Evolutionary conservation across 2,888 invertebrate species (phyloP).

Genomic region (Dryococelus australis): DNA sequence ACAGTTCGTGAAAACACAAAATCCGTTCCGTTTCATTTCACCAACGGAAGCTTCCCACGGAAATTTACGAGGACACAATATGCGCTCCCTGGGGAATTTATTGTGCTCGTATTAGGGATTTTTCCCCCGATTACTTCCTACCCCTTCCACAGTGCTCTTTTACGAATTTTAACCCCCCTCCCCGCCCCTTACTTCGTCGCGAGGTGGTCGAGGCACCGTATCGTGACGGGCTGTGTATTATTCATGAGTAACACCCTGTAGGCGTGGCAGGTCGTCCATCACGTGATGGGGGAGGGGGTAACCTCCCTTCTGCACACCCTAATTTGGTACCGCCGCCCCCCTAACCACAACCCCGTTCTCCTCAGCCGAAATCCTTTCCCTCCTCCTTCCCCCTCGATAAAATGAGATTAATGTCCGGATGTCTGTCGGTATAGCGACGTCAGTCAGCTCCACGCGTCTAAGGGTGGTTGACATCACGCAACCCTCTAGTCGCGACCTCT

Average conservation of each 20-base stretch:
- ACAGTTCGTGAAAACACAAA: not conserved
- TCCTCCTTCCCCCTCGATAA: constrained; percentile 38
- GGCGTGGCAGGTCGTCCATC: not conserved
- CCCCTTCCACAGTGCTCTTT: too few species aligned
- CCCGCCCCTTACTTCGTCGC: not conserved
- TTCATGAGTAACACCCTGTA: constrained; percentile 7
- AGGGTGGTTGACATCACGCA: too few species aligned
- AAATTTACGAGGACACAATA: not conserved
- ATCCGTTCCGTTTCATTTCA: constrained; percentile 9
- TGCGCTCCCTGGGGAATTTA: not conserved
- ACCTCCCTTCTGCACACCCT: not conserved
- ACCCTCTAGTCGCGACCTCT: too few species aligned
- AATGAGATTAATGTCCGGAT: constrained; percentile 45
- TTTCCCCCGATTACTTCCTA: not conserved
- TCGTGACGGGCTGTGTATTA: not conserved
- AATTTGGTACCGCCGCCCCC: not conserved
- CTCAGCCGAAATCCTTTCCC: not conserved
- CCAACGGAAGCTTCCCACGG: not conserved
- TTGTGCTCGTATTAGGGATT: not conserved
- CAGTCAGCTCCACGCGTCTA: not conserved
- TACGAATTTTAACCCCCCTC: not conserved
- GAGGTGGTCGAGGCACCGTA: not conserved
- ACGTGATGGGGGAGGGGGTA: not conserved
- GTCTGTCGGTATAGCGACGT: constrained; percentile 37
- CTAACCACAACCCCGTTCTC: not conserved